A percentile compares a stretch with the other conserved stretches of the same genome.
These are phyloP conservation scores for Cichlasoma orientale DNA, from an alignment of 2,797 vertebrate genomes.

Conservation along the genomic window DNA sequence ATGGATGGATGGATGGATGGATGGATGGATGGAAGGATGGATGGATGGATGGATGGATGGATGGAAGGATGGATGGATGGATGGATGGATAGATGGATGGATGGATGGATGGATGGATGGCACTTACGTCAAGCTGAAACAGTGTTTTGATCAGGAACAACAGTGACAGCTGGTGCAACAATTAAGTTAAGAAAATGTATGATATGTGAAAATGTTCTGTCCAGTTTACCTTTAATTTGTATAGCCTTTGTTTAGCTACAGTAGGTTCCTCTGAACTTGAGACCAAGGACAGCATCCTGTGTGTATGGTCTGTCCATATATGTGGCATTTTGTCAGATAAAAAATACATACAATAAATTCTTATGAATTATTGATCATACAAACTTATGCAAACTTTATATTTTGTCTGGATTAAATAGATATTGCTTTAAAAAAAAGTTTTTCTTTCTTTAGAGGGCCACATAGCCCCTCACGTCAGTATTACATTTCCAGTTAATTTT, in stretches of 20 bases:
- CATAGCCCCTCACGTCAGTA: not conserved
- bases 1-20: not conserved
- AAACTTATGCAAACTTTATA: not conserved
- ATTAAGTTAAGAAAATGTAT: not conserved
- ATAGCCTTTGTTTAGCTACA: not conserved
- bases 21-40: not conserved
- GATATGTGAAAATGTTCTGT: not conserved
- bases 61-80: not conserved
- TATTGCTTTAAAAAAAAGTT: not conserved
- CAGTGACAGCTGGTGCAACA: not conserved
- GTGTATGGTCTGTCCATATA: not conserved
- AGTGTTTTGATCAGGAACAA: too few relatives aligned
- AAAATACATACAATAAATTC: not conserved
- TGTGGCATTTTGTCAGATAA: not conserved
- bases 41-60: not conserved
- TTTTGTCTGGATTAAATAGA: not conserved
- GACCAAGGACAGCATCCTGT: not conserved
- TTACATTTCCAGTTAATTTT: not conserved
- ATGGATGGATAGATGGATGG: too few relatives aligned
- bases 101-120: not conserved
- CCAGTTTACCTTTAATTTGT: not conserved
- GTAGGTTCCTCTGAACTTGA: not conserved
- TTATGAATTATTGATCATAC: not conserved
- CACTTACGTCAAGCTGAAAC: not conserved
- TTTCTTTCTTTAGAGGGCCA: too few relatives aligned